Evolutionary conservation across 2,888 invertebrate species (phyloP).

Genomic region (Cheilosia vernalis): DNA sequence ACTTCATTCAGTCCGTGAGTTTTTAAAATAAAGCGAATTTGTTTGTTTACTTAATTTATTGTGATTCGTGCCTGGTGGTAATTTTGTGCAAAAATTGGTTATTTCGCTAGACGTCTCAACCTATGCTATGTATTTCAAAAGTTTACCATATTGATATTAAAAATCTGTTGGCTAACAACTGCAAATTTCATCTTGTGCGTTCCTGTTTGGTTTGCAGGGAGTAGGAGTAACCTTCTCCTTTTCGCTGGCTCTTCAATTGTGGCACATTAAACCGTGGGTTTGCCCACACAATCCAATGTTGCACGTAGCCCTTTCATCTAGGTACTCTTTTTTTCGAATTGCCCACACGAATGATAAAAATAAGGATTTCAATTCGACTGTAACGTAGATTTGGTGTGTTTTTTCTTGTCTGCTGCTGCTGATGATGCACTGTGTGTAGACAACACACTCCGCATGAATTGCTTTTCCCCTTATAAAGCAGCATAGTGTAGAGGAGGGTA

Average conservation of each 20-base stretch:
- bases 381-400: background rate
- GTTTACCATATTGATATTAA: background rate
- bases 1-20: too few species aligned
- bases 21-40: too few species aligned
- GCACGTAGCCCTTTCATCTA: background rate
- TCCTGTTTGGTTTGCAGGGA: too few species aligned
- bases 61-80: too few species aligned
- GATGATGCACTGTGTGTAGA: slow-evolving; percentile 18
- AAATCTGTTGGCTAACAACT: background rate
- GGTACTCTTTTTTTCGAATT: background rate
- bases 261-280: too few species aligned
- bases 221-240: too few species aligned
- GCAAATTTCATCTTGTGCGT: too few species aligned
- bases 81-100: background rate
- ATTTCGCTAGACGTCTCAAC: background rate
- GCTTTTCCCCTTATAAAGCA: slow-evolving; percentile 31
- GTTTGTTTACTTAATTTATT: slow-evolving; percentile 3
- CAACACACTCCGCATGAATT: slow-evolving; percentile 46
- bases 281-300: background rate
- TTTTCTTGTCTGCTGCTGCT: slow-evolving; percentile 1
- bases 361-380: background rate
- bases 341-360: background rate
- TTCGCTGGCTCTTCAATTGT: too few species aligned
- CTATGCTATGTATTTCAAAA: too few species aligned
- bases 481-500: slow-evolving; percentile 26